A percentile compares a stretch with the other conserved stretches of the same genome.
phyloP scores from a whole-genome alignment of 1,140 invertebrate genomes.

The Lucilia sericata region DNA sequence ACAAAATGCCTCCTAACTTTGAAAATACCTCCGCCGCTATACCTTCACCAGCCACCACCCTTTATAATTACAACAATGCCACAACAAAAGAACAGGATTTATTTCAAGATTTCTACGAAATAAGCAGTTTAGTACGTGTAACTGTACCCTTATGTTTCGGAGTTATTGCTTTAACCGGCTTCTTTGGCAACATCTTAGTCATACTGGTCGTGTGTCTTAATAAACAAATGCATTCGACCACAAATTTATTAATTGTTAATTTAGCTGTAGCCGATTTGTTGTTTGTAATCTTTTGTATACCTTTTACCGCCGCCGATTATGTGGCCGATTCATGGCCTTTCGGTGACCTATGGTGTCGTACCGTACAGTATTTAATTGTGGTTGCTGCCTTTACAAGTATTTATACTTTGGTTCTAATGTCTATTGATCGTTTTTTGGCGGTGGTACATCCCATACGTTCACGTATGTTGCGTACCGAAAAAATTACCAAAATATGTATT shows the following conservation, averaged over 20 bases:
- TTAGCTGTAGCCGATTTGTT: constrained; percentile 90
- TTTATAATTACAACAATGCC: neutral
- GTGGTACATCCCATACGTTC: constrained; percentile 93
- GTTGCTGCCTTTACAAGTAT: constrained; percentile 94
- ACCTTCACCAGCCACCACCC: neutral
- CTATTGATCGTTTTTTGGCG: constrained; percentile 92
- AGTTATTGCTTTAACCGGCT: constrained; percentile 86
- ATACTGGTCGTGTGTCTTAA: constrained; percentile 86
- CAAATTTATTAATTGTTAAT: constrained; percentile 92
- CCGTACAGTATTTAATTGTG: constrained; percentile 81
- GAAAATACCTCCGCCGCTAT: neutral
- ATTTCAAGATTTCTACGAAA: constrained; percentile 39
- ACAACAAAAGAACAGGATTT: constrained; percentile 1
- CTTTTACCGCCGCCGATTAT: constrained; percentile 89
- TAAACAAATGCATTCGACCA: constrained; percentile 91
- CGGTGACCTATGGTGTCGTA: constrained; percentile 89
- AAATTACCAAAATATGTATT: constrained; percentile 83
- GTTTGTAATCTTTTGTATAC: constrained; percentile 96
- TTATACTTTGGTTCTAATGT: constrained; percentile 97
- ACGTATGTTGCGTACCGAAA: constrained; percentile 83
- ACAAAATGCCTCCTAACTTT: neutral
- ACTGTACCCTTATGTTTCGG: constrained; percentile 89
- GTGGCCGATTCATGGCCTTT: constrained; percentile 89
- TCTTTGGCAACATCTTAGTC: constrained; percentile 89
- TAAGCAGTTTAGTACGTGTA: constrained; percentile 52